These are phyloP conservation scores for Todiramphus saurophagus DNA, from an alignment of 2,113 vertebrate genomes.

Conservation along the genomic window DNA sequence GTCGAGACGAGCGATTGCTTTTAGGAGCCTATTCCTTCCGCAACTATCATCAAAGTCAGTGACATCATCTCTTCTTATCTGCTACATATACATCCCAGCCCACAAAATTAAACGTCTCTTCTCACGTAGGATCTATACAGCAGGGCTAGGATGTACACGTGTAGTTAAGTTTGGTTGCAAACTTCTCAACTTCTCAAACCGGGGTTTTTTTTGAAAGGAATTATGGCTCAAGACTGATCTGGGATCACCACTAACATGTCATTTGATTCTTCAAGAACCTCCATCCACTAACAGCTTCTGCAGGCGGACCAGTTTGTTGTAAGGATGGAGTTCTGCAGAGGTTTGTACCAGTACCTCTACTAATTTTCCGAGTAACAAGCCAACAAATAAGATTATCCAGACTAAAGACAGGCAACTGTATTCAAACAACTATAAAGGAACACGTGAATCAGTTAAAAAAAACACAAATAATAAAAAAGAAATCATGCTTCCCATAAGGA, in stretches of 20 bases:
- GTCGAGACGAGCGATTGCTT: neutral
- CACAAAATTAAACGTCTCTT: neutral
- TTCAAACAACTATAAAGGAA: neutral
- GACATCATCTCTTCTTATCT: neutral
- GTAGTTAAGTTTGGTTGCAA: too few relatives aligned
- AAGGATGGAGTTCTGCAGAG: neutral
- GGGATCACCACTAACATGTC: neutral
- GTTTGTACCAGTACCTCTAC: neutral
- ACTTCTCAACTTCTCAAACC: neutral
- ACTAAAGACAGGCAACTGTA: neutral
- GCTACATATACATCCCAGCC: neutral
- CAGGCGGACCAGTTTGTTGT: too few relatives aligned
- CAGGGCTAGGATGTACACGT: neutral
- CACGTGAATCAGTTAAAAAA: neutral
- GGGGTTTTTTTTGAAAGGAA: neutral
- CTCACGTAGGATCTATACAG: neutral
- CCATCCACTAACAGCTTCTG: neutral
- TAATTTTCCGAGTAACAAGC: neutral
- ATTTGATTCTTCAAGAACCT: neutral
- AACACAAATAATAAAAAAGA: neutral
- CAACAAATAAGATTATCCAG: neutral
- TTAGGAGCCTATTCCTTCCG: neutral
- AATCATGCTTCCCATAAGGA: neutral
- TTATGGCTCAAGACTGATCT: neutral
- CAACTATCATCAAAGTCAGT: neutral